phyloP scores from a whole-genome alignment of 1,140 invertebrate genomes.

The Araneus ventricosus region DNA sequence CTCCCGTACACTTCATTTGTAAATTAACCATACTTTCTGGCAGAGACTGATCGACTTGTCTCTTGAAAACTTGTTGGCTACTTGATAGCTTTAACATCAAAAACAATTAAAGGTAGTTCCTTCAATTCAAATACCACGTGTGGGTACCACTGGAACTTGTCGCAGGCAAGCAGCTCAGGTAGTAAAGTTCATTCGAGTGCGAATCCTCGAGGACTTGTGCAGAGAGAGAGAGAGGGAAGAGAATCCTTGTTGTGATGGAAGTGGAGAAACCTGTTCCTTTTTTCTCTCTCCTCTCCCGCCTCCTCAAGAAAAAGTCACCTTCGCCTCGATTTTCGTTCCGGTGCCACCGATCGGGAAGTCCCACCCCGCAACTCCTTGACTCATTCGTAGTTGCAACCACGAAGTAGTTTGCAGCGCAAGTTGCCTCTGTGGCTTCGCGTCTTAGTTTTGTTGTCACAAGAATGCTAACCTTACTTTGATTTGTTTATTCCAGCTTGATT shows the following conservation, averaged over 20 bases:
- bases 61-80: too few species aligned
- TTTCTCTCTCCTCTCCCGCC: slow-evolving; percentile 50
- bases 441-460: too few species aligned
- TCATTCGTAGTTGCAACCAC: slow-evolving; percentile 30
- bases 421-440: not conserved
- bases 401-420: not conserved
- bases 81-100: too few species aligned
- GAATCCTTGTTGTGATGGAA: slow-evolving; percentile 19
- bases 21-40: too few species aligned
- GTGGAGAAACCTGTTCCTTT: slow-evolving; percentile 69
- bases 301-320: slow-evolving; percentile 68
- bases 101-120: too few species aligned
- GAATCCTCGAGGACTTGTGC: not conserved
- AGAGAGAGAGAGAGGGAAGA: not conserved
- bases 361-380: slow-evolving; percentile 34
- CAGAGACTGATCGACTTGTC: too few species aligned
- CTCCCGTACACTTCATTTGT: too few species aligned
- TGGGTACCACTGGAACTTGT: not conserved
- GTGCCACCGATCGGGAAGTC: slow-evolving; percentile 54
- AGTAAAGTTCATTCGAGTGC: not conserved
- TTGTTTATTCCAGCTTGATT: too few species aligned
- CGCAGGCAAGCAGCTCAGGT: not conserved
- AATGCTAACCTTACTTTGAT: too few species aligned
- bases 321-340: slow-evolving; percentile 72
- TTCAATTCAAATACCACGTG: not conserved